phyloP scores from a whole-genome alignment of 2,113 vertebrate genomes.

The Hystrix brachyura region DNA sequence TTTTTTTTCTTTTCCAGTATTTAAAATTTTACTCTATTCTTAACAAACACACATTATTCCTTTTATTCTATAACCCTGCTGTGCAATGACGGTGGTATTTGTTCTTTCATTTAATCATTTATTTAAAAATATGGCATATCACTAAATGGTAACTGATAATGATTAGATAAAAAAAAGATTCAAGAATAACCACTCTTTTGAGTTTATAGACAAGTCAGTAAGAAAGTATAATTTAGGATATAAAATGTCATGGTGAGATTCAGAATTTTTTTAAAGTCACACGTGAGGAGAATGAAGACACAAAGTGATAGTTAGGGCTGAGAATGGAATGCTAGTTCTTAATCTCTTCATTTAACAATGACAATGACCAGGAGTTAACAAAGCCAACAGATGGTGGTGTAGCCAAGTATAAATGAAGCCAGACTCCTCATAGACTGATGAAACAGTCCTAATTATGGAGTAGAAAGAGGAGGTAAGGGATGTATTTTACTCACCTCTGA shows the following conservation, averaged over 20 bases:
- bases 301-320: not conserved
- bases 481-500: not conserved
- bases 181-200: not conserved
- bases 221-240: not conserved
- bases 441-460: not conserved
- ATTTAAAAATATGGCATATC: not conserved
- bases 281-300: not conserved
- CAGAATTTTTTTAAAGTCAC: not conserved
- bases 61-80: not conserved
- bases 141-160: not conserved
- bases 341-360: not conserved
- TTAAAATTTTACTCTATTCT: not conserved
- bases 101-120: not conserved
- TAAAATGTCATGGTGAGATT: not conserved
- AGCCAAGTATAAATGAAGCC: not conserved
- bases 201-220: not conserved
- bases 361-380: not conserved
- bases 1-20: not conserved
- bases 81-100: accelerated
- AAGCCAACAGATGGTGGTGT: not conserved
- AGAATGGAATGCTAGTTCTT: not conserved
- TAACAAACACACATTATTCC: not conserved
- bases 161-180: not conserved
- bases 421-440: not conserved
- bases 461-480: not conserved